Percentiles rank a stretch among this genome's conserved stretches.
Evolutionary conservation across 2,113 vertebrate genomes (phyloP).

Genomic region (Scartelaos histophorus): DNA sequence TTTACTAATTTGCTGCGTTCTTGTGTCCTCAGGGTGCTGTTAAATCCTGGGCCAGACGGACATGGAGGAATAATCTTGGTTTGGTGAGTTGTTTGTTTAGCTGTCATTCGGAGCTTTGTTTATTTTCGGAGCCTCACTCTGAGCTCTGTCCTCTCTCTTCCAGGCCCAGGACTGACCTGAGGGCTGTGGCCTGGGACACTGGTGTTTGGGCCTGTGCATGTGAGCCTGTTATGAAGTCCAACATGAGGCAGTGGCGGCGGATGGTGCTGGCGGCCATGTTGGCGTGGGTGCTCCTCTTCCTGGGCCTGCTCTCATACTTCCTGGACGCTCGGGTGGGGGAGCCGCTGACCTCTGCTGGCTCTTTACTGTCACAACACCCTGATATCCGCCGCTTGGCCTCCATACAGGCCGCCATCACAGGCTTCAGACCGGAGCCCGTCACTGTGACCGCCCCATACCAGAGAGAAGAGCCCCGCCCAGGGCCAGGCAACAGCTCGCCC

Average conservation of each 20-base stretch:
- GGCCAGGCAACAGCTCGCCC: conserved; percentile 29
- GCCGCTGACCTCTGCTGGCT: conserved; percentile 78
- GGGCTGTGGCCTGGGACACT: conserved; percentile 28
- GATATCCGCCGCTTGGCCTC: conserved; percentile 87
- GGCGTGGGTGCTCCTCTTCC: conserved; percentile 89
- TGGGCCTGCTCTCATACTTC: conserved; percentile 92
- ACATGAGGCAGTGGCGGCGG: conserved; percentile 93
- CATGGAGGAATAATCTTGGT: conserved; percentile 49
- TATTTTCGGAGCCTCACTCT: conserved; percentile 2
- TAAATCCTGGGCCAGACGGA: conserved; percentile 31
- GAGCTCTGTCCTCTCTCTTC: conserved; percentile 22
- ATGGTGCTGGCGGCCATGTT: conserved; percentile 89
- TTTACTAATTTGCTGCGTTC: conserved; percentile 31
- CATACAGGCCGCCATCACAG: conserved; percentile 73
- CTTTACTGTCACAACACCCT: conserved; percentile 79
- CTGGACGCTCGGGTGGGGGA: conserved; percentile 86
- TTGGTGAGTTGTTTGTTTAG: conserved; percentile 47
- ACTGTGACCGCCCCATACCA: conserved; percentile 27
- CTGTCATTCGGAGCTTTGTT: conserved; percentile 2
- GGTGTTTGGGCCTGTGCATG: conserved; percentile 49
- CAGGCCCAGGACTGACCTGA: conserved; percentile 63
- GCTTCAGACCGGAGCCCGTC: conserved; percentile 54
- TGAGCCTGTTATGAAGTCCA: conserved; percentile 87
- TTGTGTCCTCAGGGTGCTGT: conserved; percentile 43
- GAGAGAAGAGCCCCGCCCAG: conserved; percentile 23